A percentile compares a stretch with the other conserved stretches of the same genome.
phyloP scores from a whole-genome alignment of 2,888 invertebrate species.

The Sisyra nigra region DNA sequence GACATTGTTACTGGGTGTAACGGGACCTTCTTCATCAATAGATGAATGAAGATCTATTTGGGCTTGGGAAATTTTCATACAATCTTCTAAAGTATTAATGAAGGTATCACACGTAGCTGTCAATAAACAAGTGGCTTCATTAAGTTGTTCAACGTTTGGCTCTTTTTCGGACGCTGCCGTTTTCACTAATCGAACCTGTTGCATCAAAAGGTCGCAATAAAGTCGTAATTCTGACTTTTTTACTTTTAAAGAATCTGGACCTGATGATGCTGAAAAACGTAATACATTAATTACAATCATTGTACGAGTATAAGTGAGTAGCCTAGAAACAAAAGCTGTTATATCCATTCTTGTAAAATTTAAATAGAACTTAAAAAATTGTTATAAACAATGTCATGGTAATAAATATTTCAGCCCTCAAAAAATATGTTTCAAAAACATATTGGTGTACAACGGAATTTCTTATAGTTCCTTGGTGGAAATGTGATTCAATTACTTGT shows the following conservation, averaged over 20 bases:
- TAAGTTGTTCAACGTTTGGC: slow-evolving; percentile 41
- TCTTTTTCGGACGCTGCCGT: slow-evolving; percentile 40
- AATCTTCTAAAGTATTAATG: slow-evolving; percentile 65
- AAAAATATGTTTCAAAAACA: no score
- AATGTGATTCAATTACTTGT: no score
- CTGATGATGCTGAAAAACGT: slow-evolving; percentile 29
- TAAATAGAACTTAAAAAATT: no score
- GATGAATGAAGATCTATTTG: slow-evolving; percentile 20
- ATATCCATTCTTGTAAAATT: no score
- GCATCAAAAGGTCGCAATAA: slow-evolving; percentile 71
- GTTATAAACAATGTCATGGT: no score
- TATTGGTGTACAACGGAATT: no score
- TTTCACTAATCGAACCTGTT: slow-evolving; percentile 64
- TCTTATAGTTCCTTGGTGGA: no score
- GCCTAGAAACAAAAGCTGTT: no score
- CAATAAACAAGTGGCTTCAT: slow-evolving; percentile 55
- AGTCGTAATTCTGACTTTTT: slow-evolving; percentile 64
- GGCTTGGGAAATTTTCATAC: slow-evolving; percentile 44
- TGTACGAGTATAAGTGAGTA: no score
- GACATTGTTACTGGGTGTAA: slow-evolving; percentile 19
- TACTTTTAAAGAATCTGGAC: slow-evolving; percentile 42
- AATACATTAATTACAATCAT: not conserved
- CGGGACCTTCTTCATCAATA: slow-evolving; percentile 21
- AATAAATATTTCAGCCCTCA: no score
- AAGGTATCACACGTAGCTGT: slow-evolving; percentile 72